Conservation (phyloP, 2,797 vertebrate species). For the Sciurus carolinensis region DNA sequence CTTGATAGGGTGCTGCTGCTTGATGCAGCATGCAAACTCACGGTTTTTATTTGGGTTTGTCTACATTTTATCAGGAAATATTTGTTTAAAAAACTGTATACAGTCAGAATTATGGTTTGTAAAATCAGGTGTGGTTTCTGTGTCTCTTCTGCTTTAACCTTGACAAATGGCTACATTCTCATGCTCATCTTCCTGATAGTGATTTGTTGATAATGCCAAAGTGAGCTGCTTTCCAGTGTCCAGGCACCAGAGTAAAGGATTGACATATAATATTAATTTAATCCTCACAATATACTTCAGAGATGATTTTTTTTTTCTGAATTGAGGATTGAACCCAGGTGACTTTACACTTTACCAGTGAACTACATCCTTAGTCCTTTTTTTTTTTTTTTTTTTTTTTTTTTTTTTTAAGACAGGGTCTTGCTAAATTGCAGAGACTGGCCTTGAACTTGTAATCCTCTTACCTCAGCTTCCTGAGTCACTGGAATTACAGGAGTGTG, state of each 20-base stretch:
- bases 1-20: not conserved
- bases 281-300: not conserved
- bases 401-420: too few species aligned
- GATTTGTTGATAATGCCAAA: not conserved
- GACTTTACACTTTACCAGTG: too few species aligned
- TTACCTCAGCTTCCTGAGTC: too few species aligned
- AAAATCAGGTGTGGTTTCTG: not conserved
- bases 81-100: not conserved
- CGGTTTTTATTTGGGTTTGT: constrained; percentile 9
- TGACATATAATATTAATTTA: not conserved
- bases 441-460: too few species aligned
- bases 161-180: not conserved
- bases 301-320: too few species aligned
- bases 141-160: not conserved
- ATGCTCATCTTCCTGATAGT: not conserved
- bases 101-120: not conserved
- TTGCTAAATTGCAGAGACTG: too few species aligned
- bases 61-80: not conserved
- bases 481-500: too few species aligned
- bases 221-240: not conserved
- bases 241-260: not conserved
- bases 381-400: too few species aligned
- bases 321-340: too few species aligned
- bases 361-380: too few species aligned
- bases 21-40: not conserved